A percentile compares a stretch with the other conserved stretches of the same genome.
Evolutionary conservation across 2,797 vertebrate species (phyloP).

Genomic region (Rhinella marina): DNA sequence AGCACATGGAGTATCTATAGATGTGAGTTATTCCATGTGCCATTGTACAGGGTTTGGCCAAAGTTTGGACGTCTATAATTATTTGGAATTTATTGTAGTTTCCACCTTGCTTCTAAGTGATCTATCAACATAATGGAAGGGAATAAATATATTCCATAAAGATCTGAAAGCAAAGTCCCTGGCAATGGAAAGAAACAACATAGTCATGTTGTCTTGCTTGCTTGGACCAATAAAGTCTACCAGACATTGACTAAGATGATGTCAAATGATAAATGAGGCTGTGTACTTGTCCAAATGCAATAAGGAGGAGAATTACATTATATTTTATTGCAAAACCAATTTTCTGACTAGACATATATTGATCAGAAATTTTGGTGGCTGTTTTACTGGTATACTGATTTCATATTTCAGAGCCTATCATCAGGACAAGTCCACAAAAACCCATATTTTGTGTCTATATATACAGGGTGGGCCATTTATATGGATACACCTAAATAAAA

Average conservation of each 20-base stretch:
- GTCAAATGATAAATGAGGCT: not conserved
- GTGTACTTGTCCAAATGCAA: not conserved
- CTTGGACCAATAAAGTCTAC: not conserved
- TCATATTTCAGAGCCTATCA: not conserved
- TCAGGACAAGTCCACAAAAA: not conserved
- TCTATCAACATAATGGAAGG: not conserved
- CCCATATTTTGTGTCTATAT: not conserved
- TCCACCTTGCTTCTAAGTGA: not conserved
- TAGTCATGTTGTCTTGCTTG: not conserved
- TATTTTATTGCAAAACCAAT: conserved; percentile 6
- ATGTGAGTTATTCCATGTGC: too few relatives aligned
- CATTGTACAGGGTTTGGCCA: too few relatives aligned
- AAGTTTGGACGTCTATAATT: too few relatives aligned
- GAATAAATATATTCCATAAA: not conserved
- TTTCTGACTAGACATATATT: not conserved
- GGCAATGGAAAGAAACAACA: not conserved
- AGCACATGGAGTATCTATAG: too few relatives aligned
- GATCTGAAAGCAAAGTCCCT: not conserved
- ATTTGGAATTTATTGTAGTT: too few relatives aligned
- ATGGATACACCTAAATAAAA: too few relatives aligned
- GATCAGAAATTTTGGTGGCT: not conserved
- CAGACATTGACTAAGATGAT: conserved; percentile 3
- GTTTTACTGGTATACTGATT: not conserved
- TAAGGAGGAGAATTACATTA: not conserved
- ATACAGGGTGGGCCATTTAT: too few relatives aligned